Conservation (phyloP, 2,113 vertebrate genomes). For the Podarcis muralis region DNA sequence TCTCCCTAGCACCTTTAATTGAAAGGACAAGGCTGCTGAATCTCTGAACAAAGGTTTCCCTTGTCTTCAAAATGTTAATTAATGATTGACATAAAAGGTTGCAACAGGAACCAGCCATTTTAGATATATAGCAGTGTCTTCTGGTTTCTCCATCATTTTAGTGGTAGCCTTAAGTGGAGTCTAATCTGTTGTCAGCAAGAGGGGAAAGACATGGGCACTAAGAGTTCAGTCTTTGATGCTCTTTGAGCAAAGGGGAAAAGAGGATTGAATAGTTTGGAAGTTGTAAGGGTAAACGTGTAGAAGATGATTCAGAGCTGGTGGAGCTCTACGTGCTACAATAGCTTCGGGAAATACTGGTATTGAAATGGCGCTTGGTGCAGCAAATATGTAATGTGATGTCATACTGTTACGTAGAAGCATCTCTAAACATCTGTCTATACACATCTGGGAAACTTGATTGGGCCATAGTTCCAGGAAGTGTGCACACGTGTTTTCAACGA, state of each 20-base stretch:
- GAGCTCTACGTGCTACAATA: background rate
- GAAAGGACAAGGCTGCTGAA: conserved; percentile 1
- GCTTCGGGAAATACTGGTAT: background rate
- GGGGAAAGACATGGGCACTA: background rate
- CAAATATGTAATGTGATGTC: background rate
- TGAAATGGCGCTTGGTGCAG: background rate
- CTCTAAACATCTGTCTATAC: background rate
- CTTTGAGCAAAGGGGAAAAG: too few relatives aligned
- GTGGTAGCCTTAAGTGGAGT: background rate
- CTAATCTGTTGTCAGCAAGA: background rate
- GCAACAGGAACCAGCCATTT: background rate
- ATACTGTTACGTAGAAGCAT: background rate
- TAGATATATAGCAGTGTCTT: background rate
- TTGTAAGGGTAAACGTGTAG: background rate
- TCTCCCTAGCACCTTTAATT: conserved; percentile 12
- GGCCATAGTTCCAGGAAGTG: background rate
- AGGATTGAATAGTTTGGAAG: background rate
- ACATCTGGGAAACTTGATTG: background rate
- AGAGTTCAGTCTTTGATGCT: background rate
- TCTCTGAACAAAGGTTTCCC: background rate
- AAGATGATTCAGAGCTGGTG: background rate
- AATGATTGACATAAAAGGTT: background rate
- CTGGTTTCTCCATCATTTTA: background rate
- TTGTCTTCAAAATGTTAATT: conserved; percentile 20
- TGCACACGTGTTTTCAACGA: background rate